Evolutionary conservation across 2,113 vertebrate species (phyloP), one percentile per base, ranked within the genome.

Genomic region (Etheostoma spectabile): DNA sequence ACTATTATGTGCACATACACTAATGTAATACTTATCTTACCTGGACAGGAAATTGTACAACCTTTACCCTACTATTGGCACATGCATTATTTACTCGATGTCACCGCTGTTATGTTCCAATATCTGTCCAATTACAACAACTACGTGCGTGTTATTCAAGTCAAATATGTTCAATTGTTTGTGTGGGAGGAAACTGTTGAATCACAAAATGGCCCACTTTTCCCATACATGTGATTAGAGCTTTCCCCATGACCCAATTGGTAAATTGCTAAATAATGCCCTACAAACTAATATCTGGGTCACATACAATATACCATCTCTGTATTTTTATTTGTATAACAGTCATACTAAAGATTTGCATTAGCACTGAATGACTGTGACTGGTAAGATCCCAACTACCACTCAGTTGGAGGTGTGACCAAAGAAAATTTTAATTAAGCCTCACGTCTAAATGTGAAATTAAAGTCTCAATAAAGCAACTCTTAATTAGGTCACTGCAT

Each of bases 271-370:
- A 59, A n/a, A 79, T 74, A 71, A 80, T 62, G 61, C 30, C 70
- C 70, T 46, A 49, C 42, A 64, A 63, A 75, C 7, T 60, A 48
- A 80, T 27, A 89, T 87, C 55, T 92, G 66, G 89, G 89, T 88
- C 87, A 88, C 5, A 42, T 42, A 42, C 10, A 42, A 33, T 16
- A n/a, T 30, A 52, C 35, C 2, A 60, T n/a, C 6, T 49, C 6
- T 64, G n/a, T 57, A 53, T 2, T 62, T 68, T 76, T 6, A 61
- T 12, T 16, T 15, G 13, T 22, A 57, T 78, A 38, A 74, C 1
- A 6, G 3, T 61, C 52, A 38, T 27, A 13, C 13, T 67, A 55
- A 30, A 49, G 62, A 78, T 77, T 21, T 57, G 12, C 1, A n/a
- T 22, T n/a, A 63, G 61, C 33, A 38, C 35, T 38, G 8, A 62